phyloP scores from a whole-genome alignment of 2,888 invertebrate species.

The Dryobota labecula region DNA sequence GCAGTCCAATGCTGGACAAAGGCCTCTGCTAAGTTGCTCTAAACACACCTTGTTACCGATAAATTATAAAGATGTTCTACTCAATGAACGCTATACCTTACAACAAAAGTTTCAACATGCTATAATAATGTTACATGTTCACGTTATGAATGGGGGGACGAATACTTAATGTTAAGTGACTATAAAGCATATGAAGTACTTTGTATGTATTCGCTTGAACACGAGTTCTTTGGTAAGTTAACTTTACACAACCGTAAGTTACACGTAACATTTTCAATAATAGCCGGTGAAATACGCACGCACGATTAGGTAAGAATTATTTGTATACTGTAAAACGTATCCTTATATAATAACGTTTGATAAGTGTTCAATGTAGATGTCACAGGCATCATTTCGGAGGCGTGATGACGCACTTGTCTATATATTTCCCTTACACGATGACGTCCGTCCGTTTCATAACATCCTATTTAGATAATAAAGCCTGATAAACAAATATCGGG shows the following conservation, averaged over 20 bases:
- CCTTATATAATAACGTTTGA: slow-evolving; percentile 59
- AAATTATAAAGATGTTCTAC: slow-evolving; percentile 28
- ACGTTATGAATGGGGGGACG: slow-evolving; percentile 33
- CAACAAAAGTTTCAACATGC: slow-evolving; percentile 33
- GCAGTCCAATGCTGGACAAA: neutral
- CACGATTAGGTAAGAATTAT: slow-evolving; percentile 58
- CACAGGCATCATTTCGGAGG: slow-evolving; percentile 71
- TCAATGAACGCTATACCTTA: slow-evolving; percentile 22
- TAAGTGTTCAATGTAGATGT: slow-evolving; percentile 65
- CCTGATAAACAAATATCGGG: slow-evolving; percentile 77
- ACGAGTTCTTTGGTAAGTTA: neutral
- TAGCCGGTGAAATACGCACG: slow-evolving; percentile 29
- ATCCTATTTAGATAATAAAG: slow-evolving; percentile 81
- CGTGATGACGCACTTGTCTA: slow-evolving; percentile 79
- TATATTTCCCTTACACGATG: slow-evolving; percentile 75
- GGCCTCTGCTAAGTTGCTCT: neutral
- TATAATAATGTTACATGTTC: slow-evolving; percentile 36
- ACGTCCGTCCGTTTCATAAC: slow-evolving; percentile 81
- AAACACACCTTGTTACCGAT: slow-evolving; percentile 10
- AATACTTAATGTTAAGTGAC: slow-evolving; percentile 23
- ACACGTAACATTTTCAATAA: slow-evolving; percentile 35
- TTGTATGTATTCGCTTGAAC: slow-evolving; percentile 2
- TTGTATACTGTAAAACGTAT: slow-evolving; percentile 48
- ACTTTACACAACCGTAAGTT: slow-evolving; percentile 17
- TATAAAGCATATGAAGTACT: slow-evolving; percentile 22